Percentiles rank a stretch among this genome's conserved stretches.
These are phyloP conservation scores for Mustela nigripes DNA, from an alignment of 2,113 vertebrate species.

Conservation along the genomic window DNA sequence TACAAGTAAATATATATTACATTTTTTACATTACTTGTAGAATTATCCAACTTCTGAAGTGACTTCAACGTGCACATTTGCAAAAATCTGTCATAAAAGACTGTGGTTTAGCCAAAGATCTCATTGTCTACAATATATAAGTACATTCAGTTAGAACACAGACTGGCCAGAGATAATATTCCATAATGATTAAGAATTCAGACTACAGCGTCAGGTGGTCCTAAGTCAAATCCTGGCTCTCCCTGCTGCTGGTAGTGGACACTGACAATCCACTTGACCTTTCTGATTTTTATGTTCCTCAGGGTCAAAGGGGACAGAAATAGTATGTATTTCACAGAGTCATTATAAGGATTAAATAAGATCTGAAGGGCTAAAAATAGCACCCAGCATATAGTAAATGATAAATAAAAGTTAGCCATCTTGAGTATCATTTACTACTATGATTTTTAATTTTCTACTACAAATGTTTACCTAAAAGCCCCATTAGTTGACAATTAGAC, in stretches of 20 bases:
- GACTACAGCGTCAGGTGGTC: background rate
- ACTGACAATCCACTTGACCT: background rate
- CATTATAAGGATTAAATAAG: background rate
- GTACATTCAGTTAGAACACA: background rate
- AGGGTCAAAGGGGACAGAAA: background rate
- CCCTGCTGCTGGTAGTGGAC: rapidly evolving
- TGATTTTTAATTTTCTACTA: constrained; percentile 17
- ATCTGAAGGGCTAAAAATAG: background rate
- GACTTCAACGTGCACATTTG: background rate
- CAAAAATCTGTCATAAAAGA: background rate
- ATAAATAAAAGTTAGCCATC: background rate
- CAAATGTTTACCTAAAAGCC: background rate
- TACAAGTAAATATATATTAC: background rate
- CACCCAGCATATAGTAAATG: background rate
- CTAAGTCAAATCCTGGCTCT: background rate
- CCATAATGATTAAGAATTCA: background rate
- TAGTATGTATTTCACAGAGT: background rate
- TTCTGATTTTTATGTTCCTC: background rate
- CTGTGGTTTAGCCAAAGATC: background rate
- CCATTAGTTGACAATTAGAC: background rate
- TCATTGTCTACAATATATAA: background rate
- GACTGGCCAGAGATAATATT: background rate
- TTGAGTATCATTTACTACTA: constrained; percentile 17
- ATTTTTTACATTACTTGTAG: background rate
- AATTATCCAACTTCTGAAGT: background rate